Percentiles rank a stretch among this genome's conserved stretches.
These are phyloP conservation scores for Cyanoliseus patagonus DNA, from an alignment of 2,113 vertebrate genomes.

Conservation along the genomic window DNA sequence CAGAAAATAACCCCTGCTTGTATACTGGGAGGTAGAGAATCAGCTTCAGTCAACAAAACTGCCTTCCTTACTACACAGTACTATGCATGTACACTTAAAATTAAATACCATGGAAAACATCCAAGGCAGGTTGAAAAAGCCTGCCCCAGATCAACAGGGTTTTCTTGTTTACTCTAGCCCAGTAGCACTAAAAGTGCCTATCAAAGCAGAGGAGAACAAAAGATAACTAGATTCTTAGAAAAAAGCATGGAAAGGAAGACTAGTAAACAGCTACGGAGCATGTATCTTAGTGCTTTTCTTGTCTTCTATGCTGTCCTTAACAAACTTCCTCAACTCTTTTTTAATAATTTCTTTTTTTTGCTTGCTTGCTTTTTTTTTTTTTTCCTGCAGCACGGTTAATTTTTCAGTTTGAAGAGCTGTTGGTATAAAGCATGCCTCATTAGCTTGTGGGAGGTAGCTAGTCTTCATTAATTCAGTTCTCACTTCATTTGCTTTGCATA, in stretches of 20 bases:
- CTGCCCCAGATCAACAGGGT: background rate
- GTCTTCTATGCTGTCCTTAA: background rate
- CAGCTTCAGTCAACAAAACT: background rate
- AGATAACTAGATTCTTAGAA: background rate
- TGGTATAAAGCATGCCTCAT: constrained; percentile 78
- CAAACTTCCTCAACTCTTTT: background rate
- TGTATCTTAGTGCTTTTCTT: background rate
- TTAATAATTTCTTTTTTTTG: background rate
- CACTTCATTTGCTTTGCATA: constrained; percentile 82
- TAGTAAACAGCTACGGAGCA: background rate
- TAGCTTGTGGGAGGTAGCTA: constrained; percentile 74
- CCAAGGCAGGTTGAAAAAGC: background rate
- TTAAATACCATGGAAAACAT: background rate
- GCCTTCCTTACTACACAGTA: background rate
- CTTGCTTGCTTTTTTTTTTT: background rate
- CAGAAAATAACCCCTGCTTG: background rate
- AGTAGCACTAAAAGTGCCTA: background rate
- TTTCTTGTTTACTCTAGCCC: background rate
- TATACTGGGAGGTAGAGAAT: background rate
- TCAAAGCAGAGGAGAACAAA: background rate
- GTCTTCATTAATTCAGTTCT: constrained; percentile 80
- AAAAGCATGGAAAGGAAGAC: background rate
- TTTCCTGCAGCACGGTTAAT: constrained; percentile 48
- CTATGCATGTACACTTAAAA: background rate
- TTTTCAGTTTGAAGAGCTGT: constrained; percentile 73